These are phyloP conservation scores for Nemopilema nomurai DNA, from an alignment of 30 jellyfish, hydroid and myxozoan genomes.

Conservation along the genomic window DNA sequence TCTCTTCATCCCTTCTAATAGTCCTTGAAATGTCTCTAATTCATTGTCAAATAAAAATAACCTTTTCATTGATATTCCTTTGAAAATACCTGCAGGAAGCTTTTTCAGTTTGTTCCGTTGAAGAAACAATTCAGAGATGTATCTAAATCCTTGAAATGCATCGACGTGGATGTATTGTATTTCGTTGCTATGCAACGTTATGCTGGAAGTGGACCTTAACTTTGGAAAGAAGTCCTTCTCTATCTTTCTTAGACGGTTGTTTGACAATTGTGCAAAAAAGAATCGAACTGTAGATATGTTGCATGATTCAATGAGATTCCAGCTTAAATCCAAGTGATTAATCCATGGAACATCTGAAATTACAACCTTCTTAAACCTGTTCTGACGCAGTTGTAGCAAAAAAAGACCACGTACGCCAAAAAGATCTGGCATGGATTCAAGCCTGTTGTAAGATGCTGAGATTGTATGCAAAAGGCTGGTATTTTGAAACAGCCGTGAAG, in stretches of 20 bases:
- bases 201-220: neutral
- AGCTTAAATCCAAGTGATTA: neutral
- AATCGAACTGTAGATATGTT: neutral
- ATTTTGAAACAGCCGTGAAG: neutral
- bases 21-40: constrained; percentile 1
- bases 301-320: neutral
- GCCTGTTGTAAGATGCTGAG: neutral
- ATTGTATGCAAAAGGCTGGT: neutral
- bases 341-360: neutral
- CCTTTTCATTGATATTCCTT: neutral
- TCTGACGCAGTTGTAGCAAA: neutral
- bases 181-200: constrained; percentile 24
- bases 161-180: constrained; percentile 15
- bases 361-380: neutral
- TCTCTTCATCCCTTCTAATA: constrained; percentile 19
- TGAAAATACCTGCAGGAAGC: constrained; percentile 35
- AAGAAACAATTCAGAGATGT: constrained; percentile 14
- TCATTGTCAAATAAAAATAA: constrained; percentile 39
- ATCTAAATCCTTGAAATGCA: constrained; percentile 36
- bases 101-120: constrained; percentile 9
- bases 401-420: neutral
- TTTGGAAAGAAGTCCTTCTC: constrained; percentile 26
- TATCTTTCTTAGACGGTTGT: constrained; percentile 6
- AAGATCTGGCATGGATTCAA: constrained; percentile 2
- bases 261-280: constrained; percentile 4